phyloP scores from a whole-genome alignment of 2,113 vertebrate species.

The Oncorhynchus tshawytscha region DNA sequence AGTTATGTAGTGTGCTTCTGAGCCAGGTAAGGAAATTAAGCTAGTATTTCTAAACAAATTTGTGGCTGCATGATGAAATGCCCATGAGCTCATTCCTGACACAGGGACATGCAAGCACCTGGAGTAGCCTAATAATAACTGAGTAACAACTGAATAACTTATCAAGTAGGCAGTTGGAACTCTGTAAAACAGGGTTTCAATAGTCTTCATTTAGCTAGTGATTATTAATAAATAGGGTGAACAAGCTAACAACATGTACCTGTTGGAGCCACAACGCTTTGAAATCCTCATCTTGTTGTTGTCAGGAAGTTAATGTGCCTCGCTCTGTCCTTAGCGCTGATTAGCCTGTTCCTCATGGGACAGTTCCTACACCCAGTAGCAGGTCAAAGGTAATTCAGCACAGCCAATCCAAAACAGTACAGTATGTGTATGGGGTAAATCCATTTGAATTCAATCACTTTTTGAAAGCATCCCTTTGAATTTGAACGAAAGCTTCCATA shows the following conservation, averaged over 20 bases:
- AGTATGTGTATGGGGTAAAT: neutral
- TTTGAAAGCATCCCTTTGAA: neutral
- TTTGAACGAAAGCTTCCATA: too few species aligned
- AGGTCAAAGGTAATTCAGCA: neutral
- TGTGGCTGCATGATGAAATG: too few species aligned
- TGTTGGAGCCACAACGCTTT: slow-evolving; percentile 20
- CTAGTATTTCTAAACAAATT: too few species aligned
- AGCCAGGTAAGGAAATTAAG: too few species aligned
- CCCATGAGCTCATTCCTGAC: too few species aligned
- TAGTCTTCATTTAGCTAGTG: too few species aligned
- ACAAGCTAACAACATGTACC: slow-evolving; percentile 21
- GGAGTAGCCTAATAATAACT: too few species aligned
- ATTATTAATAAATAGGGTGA: too few species aligned
- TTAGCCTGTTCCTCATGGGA: neutral
- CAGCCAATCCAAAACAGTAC: neutral
- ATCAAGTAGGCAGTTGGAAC: too few species aligned
- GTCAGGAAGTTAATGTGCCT: neutral
- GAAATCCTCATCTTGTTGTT: slow-evolving; percentile 46
- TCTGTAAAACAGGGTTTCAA: too few species aligned
- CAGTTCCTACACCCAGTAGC: neutral
- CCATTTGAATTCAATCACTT: neutral
- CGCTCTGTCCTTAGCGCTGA: neutral
- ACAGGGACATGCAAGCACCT: too few species aligned
- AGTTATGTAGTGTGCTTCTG: neutral
- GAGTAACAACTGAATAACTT: too few species aligned